Conservation (phyloP, 2,113 vertebrate genomes). For the Tachycineta bicolor region DNA sequence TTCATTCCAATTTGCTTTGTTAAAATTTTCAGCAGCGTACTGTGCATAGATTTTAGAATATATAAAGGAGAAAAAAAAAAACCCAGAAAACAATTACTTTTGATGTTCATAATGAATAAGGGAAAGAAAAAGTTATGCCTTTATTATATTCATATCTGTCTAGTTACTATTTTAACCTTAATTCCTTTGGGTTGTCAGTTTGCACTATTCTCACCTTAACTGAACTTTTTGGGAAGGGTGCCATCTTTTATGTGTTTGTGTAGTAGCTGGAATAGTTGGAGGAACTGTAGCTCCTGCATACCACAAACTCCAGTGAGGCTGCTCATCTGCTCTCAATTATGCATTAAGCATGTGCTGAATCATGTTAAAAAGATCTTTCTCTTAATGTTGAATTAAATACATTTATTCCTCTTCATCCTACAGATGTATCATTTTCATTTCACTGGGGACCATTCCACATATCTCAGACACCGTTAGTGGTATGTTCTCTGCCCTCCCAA, state of each 20-base stretch:
- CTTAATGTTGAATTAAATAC: slow-evolving; percentile 30
- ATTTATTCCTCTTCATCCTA: slow-evolving; percentile 50
- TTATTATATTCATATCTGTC: neutral
- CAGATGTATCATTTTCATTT: slow-evolving; percentile 16
- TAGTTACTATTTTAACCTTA: neutral
- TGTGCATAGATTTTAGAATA: neutral
- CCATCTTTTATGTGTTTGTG: neutral
- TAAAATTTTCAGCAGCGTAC: neutral
- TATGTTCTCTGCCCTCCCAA: neutral
- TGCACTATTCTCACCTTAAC: neutral
- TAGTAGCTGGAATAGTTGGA: neutral
- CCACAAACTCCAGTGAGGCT: slow-evolving; percentile 2
- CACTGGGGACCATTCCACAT: neutral
- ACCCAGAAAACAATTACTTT: neutral
- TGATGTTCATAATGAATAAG: neutral
- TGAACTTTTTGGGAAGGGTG: neutral
- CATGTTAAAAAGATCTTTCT: slow-evolving; percentile 27
- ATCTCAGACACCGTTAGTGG: neutral
- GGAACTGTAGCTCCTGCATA: neutral
- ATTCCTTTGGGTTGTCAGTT: neutral
- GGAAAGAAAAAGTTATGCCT: neutral
- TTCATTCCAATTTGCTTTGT: neutral
- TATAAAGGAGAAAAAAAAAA: neutral
- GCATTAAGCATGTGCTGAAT: slow-evolving; percentile 38
- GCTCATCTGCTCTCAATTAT: slow-evolving; percentile 19